Conservation (phyloP, 2,797 vertebrate species). For the Manis crassicaudata region DNA sequence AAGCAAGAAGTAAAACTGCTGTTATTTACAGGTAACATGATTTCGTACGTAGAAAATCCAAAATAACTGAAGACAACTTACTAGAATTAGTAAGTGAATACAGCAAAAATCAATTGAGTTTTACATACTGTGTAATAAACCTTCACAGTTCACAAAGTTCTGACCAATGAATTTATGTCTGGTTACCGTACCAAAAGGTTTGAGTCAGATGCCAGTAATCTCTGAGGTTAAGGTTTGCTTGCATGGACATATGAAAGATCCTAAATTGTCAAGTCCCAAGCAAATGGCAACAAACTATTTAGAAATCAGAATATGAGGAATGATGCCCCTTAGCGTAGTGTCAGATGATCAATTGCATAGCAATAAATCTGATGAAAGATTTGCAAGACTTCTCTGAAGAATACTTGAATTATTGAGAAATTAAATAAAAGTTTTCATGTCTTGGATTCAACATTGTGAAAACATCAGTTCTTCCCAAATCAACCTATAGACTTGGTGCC, state of each 20-base stretch:
- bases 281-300: background rate
- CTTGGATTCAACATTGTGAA: background rate
- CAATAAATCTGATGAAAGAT: constrained; percentile 13
- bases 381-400: constrained; percentile 28
- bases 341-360: constrained; percentile 10
- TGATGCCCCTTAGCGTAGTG: background rate
- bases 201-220: constrained; percentile 67
- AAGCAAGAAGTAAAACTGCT: constrained; percentile 35
- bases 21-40: constrained; percentile 48
- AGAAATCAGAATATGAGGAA: constrained; percentile 54
- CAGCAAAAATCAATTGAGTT: constrained; percentile 83
- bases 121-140: constrained; percentile 83
- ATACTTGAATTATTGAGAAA: constrained; percentile 40
- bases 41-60: constrained; percentile 45
- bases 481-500: constrained; percentile 29
- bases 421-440: constrained; percentile 18
- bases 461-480: background rate
- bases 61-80: constrained; percentile 67
- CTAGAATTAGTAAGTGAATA: constrained; percentile 71
- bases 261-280: background rate
- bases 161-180: constrained; percentile 75
- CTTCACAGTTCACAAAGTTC: constrained; percentile 84
- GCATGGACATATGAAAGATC: background rate
- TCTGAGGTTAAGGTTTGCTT: constrained; percentile 42
- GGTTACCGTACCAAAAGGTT: constrained; percentile 66